Evolutionary conservation across 1,140 invertebrate genomes (phyloP).

Genomic region (Adelges cooleyi): DNA sequence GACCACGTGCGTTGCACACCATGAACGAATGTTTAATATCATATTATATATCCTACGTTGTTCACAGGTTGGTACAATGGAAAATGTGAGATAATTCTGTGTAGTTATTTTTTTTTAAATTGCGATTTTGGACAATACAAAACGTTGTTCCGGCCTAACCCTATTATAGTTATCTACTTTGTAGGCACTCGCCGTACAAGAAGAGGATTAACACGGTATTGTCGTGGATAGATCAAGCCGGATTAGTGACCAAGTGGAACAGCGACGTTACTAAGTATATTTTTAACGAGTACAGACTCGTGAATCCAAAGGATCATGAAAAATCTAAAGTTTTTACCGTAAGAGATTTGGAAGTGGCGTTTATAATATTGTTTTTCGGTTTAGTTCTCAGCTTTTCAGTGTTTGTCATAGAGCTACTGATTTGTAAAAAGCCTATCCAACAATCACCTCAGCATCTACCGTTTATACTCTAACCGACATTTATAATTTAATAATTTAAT

Average conservation of each 20-base stretch:
- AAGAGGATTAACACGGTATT: constrained; percentile 33
- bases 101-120: too few relatives aligned
- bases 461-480: neutral
- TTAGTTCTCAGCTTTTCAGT: constrained; percentile 24
- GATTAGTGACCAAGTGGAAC: constrained; percentile 37
- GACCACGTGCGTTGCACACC: constrained; percentile 36
- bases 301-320: constrained; percentile 26
- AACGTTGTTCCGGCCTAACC: too few relatives aligned
- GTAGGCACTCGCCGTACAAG: constrained; percentile 34
- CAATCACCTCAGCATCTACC: neutral
- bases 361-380: constrained; percentile 35
- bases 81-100: too few relatives aligned
- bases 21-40: constrained; percentile 38
- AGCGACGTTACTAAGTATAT: constrained; percentile 33
- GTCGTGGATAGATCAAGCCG: constrained; percentile 34
- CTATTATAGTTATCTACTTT: neutral
- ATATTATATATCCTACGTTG: constrained; percentile 37
- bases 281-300: constrained; percentile 28
- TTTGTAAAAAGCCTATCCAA: neutral
- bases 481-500: too few relatives aligned
- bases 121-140: too few relatives aligned
- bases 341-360: constrained; percentile 37
- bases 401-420: constrained; percentile 19
- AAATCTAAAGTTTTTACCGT: constrained; percentile 34
- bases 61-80: constrained; percentile 28